Percentiles rank a stretch among this genome's conserved stretches.
These are phyloP conservation scores for Tenrec ecaudatus DNA, from an alignment of 2,113 vertebrate genomes.

Conservation along the genomic window DNA sequence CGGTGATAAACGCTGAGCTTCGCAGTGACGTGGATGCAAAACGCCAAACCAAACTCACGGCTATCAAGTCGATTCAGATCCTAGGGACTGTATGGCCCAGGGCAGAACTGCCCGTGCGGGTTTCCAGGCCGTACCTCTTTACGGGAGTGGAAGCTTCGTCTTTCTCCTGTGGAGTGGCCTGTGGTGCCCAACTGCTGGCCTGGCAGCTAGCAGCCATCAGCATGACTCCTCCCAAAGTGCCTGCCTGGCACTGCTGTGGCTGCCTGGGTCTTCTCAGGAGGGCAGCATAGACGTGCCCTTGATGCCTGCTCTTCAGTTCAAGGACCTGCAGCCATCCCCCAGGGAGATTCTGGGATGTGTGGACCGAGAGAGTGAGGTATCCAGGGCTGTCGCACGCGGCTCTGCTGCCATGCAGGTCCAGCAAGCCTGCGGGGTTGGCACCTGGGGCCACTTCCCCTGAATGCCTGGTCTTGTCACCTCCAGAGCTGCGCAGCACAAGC, in stretches of 20 bases:
- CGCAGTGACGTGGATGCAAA: neutral
- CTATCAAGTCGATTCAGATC: too few relatives aligned
- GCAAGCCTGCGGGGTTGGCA: neutral
- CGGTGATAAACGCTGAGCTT: neutral
- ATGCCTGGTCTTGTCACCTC: neutral
- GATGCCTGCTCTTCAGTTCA: neutral
- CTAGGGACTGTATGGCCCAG: too few relatives aligned
- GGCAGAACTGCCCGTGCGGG: too few relatives aligned
- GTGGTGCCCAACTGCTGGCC: too few relatives aligned
- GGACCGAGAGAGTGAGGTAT: fast-evolving
- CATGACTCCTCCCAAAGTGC: too few relatives aligned
- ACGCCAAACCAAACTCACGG: too few relatives aligned
- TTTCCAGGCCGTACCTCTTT: too few relatives aligned
- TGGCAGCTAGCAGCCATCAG: too few relatives aligned
- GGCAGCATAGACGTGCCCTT: fast-evolving
- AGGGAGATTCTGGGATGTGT: fast-evolving
- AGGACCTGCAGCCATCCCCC: fast-evolving
- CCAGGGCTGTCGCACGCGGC: neutral
- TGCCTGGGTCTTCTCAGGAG: too few relatives aligned
- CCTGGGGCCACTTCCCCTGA: neutral
- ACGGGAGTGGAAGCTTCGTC: too few relatives aligned
- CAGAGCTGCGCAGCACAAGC: neutral
- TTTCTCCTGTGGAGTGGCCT: too few relatives aligned
- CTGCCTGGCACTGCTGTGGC: neutral
- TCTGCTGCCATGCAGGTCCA: fast-evolving